phyloP scores from a whole-genome alignment of 2,797 vertebrate species.

The Halcyon chelicuti region DNA sequence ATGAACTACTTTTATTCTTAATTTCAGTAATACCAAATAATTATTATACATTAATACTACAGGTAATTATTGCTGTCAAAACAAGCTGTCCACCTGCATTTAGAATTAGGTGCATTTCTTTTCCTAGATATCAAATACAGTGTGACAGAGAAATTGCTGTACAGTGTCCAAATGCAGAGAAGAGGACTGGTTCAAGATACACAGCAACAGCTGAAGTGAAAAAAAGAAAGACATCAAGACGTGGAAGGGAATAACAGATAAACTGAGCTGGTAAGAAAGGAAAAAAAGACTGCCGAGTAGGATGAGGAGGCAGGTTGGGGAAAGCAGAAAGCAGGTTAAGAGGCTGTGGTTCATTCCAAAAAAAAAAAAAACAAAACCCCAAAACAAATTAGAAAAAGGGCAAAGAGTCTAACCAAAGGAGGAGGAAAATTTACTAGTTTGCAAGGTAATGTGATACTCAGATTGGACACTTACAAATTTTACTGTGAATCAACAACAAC shows the following conservation, averaged over 20 bases:
- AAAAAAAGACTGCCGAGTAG: neutral
- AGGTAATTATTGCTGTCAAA: neutral
- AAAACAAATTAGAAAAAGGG: neutral
- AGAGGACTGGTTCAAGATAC: neutral
- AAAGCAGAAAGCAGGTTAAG: neutral
- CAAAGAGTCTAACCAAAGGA: neutral
- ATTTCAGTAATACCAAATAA: neutral
- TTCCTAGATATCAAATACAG: neutral
- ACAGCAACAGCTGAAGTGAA: neutral
- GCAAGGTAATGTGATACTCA: neutral
- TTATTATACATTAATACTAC: neutral
- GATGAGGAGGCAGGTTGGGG: neutral
- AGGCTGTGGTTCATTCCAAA: neutral
- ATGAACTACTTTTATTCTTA: neutral
- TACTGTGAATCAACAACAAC: neutral
- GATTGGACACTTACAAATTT: neutral
- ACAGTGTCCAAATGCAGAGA: neutral
- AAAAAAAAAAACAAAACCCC: neutral
- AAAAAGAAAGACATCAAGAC: neutral
- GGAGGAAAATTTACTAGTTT: neutral
- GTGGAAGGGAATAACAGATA: neutral
- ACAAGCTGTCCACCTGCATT: neutral
- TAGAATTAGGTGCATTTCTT: neutral
- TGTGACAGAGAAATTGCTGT: neutral
- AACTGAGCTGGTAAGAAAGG: neutral